Conservation (phyloP, 1,140 invertebrate species). For the Pseudomyrmex sp. region DNA sequence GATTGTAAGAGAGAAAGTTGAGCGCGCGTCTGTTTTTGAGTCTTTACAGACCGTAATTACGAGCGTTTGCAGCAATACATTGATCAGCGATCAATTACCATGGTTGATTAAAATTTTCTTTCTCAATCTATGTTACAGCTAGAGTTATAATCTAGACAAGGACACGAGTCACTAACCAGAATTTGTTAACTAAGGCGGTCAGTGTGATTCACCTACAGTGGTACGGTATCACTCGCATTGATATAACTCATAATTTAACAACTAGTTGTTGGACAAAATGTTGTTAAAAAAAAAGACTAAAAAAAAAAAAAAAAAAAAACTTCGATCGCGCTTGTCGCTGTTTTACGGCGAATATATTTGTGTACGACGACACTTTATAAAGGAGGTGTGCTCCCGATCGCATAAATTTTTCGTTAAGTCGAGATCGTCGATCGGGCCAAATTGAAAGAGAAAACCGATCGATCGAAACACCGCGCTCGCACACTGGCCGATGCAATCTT, state of each 20-base stretch:
- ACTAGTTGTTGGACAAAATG: conserved; percentile 4
- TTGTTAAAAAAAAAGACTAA: background rate
- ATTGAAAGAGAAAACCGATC: conserved; percentile 44
- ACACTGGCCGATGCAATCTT: conserved; percentile 24
- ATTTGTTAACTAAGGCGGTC: conserved; percentile 51
- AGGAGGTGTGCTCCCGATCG: conserved; percentile 20
- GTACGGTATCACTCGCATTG: conserved; percentile 37
- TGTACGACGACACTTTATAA: conserved; percentile 9
- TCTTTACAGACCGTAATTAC: conserved; percentile 13
- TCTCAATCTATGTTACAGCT: conserved; percentile 52
- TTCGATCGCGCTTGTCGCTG: background rate
- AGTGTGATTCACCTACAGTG: conserved; percentile 36
- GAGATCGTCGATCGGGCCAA: conserved; percentile 36
- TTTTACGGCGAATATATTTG: background rate
- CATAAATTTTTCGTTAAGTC: conserved; percentile 53
- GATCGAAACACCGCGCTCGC: background rate
- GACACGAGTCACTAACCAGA: conserved; percentile 43
- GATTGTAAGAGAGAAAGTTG: background rate
- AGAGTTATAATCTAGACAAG: conserved; percentile 56
- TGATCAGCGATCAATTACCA: conserved; percentile 6
- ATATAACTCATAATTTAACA: conserved; percentile 29
- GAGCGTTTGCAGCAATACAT: background rate
- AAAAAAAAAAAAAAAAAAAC: background rate
- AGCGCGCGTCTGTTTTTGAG: background rate
- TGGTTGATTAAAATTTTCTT: conserved; percentile 46